These are phyloP conservation scores for Notodonta ziczac DNA, from an alignment of 2,888 invertebrate species.

Conservation along the genomic window DNA sequence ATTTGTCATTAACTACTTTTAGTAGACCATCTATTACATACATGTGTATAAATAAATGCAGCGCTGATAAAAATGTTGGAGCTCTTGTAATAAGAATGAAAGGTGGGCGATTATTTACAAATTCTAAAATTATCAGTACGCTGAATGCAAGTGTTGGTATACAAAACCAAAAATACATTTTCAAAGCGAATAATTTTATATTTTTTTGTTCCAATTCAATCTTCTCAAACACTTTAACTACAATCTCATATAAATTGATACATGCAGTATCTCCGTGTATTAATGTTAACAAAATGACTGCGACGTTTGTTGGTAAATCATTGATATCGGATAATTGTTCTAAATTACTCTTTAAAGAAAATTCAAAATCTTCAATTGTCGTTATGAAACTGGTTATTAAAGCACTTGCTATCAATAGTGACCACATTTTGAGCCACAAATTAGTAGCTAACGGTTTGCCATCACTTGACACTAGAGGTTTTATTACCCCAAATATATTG, in stretches of 20 bases:
- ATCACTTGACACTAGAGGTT: constrained; percentile 15
- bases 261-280: constrained; percentile 10
- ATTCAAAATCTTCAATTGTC: constrained; percentile 4
- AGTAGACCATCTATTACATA: constrained; percentile 48
- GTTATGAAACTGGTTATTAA: constrained; percentile 20
- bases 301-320: constrained; percentile 26
- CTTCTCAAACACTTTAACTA: constrained; percentile 20
- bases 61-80: constrained; percentile 50
- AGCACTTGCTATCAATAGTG: constrained; percentile 12
- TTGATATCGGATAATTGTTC: constrained; percentile 24
- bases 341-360: constrained; percentile 22
- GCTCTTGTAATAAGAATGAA: constrained; percentile 47
- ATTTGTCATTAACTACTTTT: constrained; percentile 35
- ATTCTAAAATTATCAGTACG: constrained; percentile 43
- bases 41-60: constrained; percentile 56
- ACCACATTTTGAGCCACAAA: constrained; percentile 29
- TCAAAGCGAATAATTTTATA: constrained; percentile 39
- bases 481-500: constrained; percentile 30
- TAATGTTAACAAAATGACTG: constrained; percentile 26
- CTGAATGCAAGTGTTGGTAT: constrained; percentile 34
- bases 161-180: constrained; percentile 50
- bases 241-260: constrained; percentile 14
- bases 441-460: constrained; percentile 13
- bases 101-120: constrained; percentile 39
- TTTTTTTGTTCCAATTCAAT: constrained; percentile 15